phyloP scores from a whole-genome alignment of 2,113 vertebrate genomes.

The Heliornis fulica region DNA sequence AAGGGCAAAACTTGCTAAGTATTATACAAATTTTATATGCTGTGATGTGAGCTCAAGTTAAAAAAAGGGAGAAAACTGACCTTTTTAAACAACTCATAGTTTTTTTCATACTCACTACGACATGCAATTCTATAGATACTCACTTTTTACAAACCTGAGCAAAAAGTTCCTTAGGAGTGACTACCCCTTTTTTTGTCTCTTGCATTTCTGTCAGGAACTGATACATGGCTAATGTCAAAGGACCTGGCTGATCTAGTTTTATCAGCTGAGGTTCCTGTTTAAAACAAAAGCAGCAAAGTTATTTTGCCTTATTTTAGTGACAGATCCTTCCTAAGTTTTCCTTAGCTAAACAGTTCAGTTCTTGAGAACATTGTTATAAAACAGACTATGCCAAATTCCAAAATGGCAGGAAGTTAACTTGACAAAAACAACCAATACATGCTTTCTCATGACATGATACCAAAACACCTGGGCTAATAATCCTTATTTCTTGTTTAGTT shows the following conservation, averaged over 20 bases:
- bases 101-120: not conserved
- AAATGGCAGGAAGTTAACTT: not conserved
- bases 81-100: not conserved
- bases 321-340: not conserved
- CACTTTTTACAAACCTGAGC: slow-evolving; percentile 98
- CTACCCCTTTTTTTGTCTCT: slow-evolving; percentile 83
- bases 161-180: slow-evolving; percentile 91
- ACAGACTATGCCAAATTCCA: not conserved
- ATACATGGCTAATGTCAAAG: slow-evolving; percentile 90
- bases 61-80: not conserved
- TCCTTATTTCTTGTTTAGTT: not conserved
- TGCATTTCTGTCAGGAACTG: slow-evolving; percentile 91
- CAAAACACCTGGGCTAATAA: not conserved
- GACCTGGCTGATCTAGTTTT: slow-evolving; percentile 83
- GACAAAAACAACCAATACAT: not conserved
- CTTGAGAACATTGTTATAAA: not conserved
- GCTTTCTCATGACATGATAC: not conserved
- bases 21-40: not conserved
- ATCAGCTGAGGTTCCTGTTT: slow-evolving; percentile 83
- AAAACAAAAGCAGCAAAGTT: slow-evolving; percentile 41
- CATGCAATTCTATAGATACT: slow-evolving; percentile 65
- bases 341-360: not conserved
- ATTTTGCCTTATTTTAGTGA: slow-evolving; percentile 2
- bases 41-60: not conserved
- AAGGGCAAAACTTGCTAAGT: not conserved